Percentiles rank a stretch among this genome's conserved stretches.
phyloP scores from a whole-genome alignment of 2,797 vertebrate genomes.

The Margarornis squamiger region DNA sequence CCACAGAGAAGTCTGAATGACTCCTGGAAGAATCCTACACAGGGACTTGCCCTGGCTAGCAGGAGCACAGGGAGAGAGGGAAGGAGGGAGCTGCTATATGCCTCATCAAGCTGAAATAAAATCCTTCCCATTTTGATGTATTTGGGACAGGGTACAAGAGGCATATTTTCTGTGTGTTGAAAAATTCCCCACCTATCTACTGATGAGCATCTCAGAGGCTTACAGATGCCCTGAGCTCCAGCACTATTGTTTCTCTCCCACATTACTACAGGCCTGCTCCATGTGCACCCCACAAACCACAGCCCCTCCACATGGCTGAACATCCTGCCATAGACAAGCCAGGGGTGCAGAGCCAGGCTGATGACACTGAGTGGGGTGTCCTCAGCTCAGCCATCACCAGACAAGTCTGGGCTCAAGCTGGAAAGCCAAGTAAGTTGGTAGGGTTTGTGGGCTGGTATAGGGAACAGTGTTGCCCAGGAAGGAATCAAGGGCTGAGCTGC shows the following conservation, averaged over 20 bases:
- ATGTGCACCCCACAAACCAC: background rate
- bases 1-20: background rate
- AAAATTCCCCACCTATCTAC: background rate
- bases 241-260: background rate
- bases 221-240: background rate
- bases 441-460: background rate
- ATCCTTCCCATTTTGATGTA: background rate
- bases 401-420: background rate
- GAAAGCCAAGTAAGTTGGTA: background rate
- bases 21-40: background rate
- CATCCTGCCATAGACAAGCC: background rate
- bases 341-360: background rate
- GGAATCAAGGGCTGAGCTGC: background rate
- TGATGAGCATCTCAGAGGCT: background rate
- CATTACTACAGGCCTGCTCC: fast-evolving
- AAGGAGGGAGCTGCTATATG: background rate
- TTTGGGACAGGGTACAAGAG: background rate
- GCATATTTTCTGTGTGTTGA: background rate
- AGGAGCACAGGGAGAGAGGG: background rate
- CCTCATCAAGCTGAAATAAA: background rate
- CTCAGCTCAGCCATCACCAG: background rate
- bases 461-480: fast-evolving
- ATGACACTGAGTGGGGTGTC: background rate
- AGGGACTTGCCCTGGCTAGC: background rate
- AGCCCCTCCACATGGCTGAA: fast-evolving